Conservation (phyloP, 2,113 vertebrate species). For the Gavia stellata region DNA sequence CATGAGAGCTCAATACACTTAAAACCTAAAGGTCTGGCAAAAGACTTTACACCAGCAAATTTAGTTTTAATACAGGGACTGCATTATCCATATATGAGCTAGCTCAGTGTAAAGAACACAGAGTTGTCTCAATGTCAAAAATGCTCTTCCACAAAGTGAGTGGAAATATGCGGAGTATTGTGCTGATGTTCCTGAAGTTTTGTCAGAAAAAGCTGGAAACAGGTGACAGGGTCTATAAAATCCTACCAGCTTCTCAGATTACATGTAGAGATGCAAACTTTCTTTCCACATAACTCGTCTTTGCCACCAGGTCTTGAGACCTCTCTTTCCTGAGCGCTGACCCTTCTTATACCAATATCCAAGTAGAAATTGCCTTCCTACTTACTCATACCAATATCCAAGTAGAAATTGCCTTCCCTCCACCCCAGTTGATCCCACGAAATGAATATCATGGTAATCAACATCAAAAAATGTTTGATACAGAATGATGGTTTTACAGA, state of each 20-base stretch:
- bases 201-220: not conserved
- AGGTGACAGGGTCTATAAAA: not conserved
- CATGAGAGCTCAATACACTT: not conserved
- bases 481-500: rapidly evolving
- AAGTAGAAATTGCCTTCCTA: not conserved
- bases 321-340: not conserved
- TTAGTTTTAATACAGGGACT: not conserved
- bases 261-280: not conserved
- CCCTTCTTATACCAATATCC: not conserved
- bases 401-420: not conserved
- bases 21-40: not conserved
- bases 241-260: not conserved
- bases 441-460: not conserved
- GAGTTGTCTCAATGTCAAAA: not conserved
- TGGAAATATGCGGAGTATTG: not conserved
- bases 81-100: not conserved
- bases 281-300: not conserved
- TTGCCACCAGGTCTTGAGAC: not conserved
- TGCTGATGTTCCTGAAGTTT: not conserved
- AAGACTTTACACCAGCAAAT: not conserved
- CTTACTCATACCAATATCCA: not conserved
- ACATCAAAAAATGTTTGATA: not conserved
- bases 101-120: not conserved
- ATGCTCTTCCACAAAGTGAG: not conserved
- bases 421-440: not conserved